These are phyloP conservation scores for Echinarachnius parma DNA, from an alignment of 53 echinoderm and acorn worm species.

Conservation along the genomic window DNA sequence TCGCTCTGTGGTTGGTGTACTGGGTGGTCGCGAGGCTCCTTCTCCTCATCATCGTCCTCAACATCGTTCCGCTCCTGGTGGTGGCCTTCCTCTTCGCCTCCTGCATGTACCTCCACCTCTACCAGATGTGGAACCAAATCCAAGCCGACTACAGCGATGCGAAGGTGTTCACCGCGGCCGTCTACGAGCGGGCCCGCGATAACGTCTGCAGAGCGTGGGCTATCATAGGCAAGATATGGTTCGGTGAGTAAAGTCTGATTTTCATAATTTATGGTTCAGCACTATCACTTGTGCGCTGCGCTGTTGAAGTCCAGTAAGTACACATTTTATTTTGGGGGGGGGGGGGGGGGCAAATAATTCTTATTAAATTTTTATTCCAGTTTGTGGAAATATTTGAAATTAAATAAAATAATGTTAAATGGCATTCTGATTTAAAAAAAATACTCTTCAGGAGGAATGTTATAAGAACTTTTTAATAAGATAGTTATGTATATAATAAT, in stretches of 20 bases:
- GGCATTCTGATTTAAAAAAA: too few relatives aligned
- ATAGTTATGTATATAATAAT: too few relatives aligned
- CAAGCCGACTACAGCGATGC: background rate
- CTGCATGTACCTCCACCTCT: constrained; percentile 16
- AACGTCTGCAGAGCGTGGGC: constrained; percentile 26
- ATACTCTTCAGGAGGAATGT: too few relatives aligned
- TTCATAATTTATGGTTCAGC: background rate
- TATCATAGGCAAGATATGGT: constrained; percentile 33
- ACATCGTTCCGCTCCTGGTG: constrained; percentile 31
- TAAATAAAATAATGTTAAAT: too few relatives aligned
- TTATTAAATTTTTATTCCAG: too few relatives aligned
- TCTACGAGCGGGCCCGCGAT: constrained; percentile 36
- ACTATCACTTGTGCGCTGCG: background rate
- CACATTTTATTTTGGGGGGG: background rate
- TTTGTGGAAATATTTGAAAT: too few relatives aligned
- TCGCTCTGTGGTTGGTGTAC: constrained; percentile 11
- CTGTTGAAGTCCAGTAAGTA: background rate
- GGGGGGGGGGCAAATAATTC: too few relatives aligned
- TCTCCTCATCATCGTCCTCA: constrained; percentile 10
- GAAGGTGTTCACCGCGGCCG: constrained; percentile 2
- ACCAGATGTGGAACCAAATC: constrained; percentile 27
- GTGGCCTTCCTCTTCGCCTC: constrained; percentile 18
- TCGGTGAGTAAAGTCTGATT: constrained; percentile 31
- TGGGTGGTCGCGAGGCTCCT: constrained; percentile 1
- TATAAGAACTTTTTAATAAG: too few relatives aligned